phyloP scores from a whole-genome alignment of 30 jellyfish, hydroid and myxozoan genomes.

The Morbakka virulenta region DNA sequence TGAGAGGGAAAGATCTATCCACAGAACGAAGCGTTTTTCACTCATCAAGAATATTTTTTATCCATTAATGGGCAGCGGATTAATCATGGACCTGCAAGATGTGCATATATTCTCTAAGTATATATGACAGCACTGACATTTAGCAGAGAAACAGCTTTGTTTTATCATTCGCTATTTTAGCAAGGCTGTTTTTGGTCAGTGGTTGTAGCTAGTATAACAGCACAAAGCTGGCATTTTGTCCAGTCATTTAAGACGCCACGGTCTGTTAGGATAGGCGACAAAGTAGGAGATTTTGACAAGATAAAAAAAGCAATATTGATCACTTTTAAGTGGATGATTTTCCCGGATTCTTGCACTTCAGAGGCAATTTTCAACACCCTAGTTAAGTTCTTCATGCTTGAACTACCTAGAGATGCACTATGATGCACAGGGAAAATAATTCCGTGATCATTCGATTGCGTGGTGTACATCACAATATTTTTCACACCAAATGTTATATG shows the following conservation, averaged over 20 bases:
- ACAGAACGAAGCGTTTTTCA: no score
- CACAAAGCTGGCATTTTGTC: no score
- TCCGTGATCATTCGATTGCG: background rate
- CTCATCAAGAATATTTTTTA: no score
- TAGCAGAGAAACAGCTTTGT: background rate
- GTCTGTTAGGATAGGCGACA: no score
- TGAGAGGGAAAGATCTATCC: no score
- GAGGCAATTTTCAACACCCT: background rate
- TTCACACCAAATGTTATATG: background rate
- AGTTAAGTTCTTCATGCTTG: background rate
- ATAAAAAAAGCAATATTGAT: background rate
- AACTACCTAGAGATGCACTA: background rate
- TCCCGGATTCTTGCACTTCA: background rate
- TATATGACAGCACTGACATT: background rate
- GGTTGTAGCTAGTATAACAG: no score
- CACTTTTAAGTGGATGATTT: background rate
- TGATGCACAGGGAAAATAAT: background rate
- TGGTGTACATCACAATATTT: background rate
- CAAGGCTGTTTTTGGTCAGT: no score
- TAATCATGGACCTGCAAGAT: no score
- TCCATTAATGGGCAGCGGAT: no score
- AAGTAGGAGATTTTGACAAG: no score
- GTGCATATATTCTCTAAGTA: background rate
- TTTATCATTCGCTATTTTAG: background rate
- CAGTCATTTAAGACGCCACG: no score